A percentile compares a stretch with the other conserved stretches of the same genome.
phyloP scores from a whole-genome alignment of 2,797 vertebrate genomes.

The Xerus rutilus region DNA sequence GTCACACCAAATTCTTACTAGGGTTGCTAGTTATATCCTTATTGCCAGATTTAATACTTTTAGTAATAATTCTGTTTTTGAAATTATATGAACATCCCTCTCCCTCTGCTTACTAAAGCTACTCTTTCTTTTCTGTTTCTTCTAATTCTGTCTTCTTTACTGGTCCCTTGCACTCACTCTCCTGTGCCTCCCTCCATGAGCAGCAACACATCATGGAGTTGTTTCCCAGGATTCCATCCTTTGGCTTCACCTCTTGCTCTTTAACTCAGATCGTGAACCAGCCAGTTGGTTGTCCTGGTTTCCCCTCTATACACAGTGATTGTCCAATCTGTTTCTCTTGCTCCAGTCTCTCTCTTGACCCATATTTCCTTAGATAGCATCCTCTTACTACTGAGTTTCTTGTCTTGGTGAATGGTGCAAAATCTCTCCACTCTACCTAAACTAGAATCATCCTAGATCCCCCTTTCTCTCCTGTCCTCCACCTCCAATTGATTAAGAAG shows the following conservation, averaged over 20 bases:
- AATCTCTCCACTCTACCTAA: background rate
- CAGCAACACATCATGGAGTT: background rate
- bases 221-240: background rate
- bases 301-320: background rate
- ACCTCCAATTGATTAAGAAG: background rate
- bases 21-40: background rate
- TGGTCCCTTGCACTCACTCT: background rate
- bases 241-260: background rate
- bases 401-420: background rate
- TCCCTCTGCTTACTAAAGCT: background rate
- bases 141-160: background rate
- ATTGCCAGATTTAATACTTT: constrained; percentile 11
- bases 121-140: background rate
- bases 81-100: background rate
- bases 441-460: background rate
- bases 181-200: rapidly evolving
- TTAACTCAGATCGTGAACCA: background rate
- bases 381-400: background rate
- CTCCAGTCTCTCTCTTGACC: background rate
- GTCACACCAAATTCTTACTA: background rate
- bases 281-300: background rate
- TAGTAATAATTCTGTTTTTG: background rate
- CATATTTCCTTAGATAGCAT: background rate
- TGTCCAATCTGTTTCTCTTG: background rate
- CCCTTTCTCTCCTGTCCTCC: background rate